Percentiles rank a stretch among this genome's conserved stretches.
These are phyloP conservation scores for Xanthostigma xanthostigma DNA, from an alignment of 2,888 invertebrate genomes.

Conservation along the genomic window DNA sequence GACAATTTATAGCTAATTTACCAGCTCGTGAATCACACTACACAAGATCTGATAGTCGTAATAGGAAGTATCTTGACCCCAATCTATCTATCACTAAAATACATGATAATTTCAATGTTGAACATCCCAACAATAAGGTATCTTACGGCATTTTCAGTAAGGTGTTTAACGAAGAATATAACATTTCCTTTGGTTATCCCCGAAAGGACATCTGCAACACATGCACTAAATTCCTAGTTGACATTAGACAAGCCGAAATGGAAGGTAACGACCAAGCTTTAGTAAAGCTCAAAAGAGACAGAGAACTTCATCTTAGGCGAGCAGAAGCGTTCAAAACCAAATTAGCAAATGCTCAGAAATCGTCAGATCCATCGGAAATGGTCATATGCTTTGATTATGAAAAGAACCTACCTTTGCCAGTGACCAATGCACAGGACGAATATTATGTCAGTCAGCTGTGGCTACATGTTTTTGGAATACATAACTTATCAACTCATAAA, in stretches of 20 bases:
- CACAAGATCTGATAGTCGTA: conserved; percentile 8
- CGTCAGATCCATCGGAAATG: too few species aligned
- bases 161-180: conserved; percentile 11
- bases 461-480: conserved; percentile 10
- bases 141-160: conserved; percentile 9
- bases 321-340: conserved; percentile 6
- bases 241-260: conserved; percentile 7
- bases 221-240: conserved; percentile 8
- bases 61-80: conserved; percentile 9
- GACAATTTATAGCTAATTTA: conserved; percentile 2
- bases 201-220: conserved; percentile 10
- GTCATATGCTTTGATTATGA: conserved; percentile 7
- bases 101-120: too few species aligned
- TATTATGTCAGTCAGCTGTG: conserved; percentile 10
- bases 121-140: conserved; percentile 4
- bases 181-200: conserved; percentile 9
- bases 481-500: conserved; percentile 7
- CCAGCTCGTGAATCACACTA: conserved; percentile 8
- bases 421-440: conserved; percentile 10
- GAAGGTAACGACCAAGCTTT: conserved; percentile 2
- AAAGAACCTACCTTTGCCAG: conserved; percentile 9
- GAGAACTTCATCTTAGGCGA: conserved; percentile 8
- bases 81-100: conserved; percentile 8
- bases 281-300: conserved; percentile 3
- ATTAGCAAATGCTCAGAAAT: conserved; percentile 3